A percentile compares a stretch with the other conserved stretches of the same genome.
These are phyloP conservation scores for Lepidurus arcticus DNA, from an alignment of 1,140 invertebrate genomes.

Conservation along the genomic window DNA sequence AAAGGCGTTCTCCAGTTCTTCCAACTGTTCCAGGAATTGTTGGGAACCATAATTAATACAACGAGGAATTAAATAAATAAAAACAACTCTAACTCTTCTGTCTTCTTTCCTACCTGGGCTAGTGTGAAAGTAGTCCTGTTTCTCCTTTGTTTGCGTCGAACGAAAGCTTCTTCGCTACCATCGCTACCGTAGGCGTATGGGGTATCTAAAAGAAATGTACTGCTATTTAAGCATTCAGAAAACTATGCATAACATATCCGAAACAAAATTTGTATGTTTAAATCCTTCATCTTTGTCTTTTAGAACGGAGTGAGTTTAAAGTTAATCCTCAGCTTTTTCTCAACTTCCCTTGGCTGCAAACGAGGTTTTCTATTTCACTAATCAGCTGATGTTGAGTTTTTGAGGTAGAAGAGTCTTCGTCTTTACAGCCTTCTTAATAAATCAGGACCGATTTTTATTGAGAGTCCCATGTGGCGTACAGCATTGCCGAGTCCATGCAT, in stretches of 20 bases:
- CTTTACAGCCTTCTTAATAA: slow-evolving; percentile 21
- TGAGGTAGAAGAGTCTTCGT: slow-evolving; percentile 10
- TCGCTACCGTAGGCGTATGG: slow-evolving; percentile 84
- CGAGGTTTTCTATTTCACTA: neutral
- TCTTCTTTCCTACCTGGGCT: slow-evolving; percentile 65
- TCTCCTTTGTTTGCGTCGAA: slow-evolving; percentile 85
- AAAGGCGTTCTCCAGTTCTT: slow-evolving; percentile 95
- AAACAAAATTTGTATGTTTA: slow-evolving; percentile 26
- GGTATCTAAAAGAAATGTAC: slow-evolving; percentile 58
- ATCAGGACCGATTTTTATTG: neutral
- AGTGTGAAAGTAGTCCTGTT: slow-evolving; percentile 95
- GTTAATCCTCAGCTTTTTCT: slow-evolving; percentile 30
- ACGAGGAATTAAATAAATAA: neutral
- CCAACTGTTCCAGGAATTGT: slow-evolving; percentile 58
- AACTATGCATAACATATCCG: slow-evolving; percentile 16
- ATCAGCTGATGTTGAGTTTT: slow-evolving; percentile 17
- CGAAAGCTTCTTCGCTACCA: slow-evolving; percentile 93
- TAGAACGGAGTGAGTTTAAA: slow-evolving; percentile 20
- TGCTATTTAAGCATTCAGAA: slow-evolving; percentile 7
- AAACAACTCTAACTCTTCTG: neutral
- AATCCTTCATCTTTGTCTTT: slow-evolving; percentile 29
- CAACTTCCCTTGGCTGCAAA: neutral
- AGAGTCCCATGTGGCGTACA: neutral
- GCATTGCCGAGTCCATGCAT: neutral
- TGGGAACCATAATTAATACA: neutral